phyloP scores from a whole-genome alignment of 2,888 invertebrate genomes.

The Homarus gammarus region DNA sequence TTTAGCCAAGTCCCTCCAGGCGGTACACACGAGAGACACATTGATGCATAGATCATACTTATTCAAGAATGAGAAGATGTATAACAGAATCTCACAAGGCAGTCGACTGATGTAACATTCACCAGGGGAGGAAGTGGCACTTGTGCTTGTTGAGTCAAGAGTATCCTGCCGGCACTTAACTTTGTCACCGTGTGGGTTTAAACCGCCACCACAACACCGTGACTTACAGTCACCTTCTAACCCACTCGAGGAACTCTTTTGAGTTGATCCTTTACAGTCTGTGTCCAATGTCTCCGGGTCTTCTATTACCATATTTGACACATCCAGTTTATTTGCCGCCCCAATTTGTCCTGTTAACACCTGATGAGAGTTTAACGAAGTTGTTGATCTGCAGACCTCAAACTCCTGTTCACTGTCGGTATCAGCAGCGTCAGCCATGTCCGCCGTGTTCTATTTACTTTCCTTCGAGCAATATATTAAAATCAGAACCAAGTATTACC shows the following conservation, averaged over 20 bases:
- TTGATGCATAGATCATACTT: slow-evolving; percentile 71
- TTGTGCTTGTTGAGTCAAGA: neutral
- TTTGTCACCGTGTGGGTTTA: neutral
- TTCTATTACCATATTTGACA: neutral
- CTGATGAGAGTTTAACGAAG: neutral
- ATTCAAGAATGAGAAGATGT: slow-evolving; percentile 75
- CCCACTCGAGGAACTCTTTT: neutral
- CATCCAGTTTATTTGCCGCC: neutral
- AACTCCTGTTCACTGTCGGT: neutral
- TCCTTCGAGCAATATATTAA: neutral
- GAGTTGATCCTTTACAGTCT: neutral
- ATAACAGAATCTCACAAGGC: slow-evolving; percentile 74
- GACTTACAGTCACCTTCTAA: neutral
- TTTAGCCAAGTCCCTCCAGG: slow-evolving; percentile 70
- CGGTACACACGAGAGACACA: slow-evolving; percentile 73
- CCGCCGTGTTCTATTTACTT: neutral
- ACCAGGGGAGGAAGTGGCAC: neutral
- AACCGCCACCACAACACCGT: neutral
- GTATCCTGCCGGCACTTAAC: neutral
- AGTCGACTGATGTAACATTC: slow-evolving; percentile 58
- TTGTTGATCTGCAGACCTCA: neutral
- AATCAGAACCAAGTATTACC: neutral
- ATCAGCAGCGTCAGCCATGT: neutral
- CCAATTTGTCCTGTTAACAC: neutral
- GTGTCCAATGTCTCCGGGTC: neutral